These are phyloP conservation scores for Pyralis farinalis DNA, from an alignment of 2,888 invertebrate genomes.

Conservation along the genomic window DNA sequence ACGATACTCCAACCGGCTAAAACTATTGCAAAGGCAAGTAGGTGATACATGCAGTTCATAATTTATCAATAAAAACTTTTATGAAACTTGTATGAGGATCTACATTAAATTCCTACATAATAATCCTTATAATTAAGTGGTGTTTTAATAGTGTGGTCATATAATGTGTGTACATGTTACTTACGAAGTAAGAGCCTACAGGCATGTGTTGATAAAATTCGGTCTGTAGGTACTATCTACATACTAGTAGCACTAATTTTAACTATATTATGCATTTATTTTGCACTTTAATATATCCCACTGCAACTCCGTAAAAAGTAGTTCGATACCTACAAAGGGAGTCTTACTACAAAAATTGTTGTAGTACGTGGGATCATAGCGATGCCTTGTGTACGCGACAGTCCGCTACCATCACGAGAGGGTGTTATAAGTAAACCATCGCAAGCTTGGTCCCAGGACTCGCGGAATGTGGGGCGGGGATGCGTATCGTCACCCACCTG, in stretches of 20 bases:
- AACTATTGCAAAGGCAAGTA: constrained; percentile 73
- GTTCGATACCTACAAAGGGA: constrained; percentile 54
- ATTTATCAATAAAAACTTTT: constrained; percentile 41
- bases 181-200: constrained; percentile 35
- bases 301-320: constrained; percentile 58
- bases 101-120: constrained; percentile 37
- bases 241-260: constrained; percentile 64
- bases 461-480: too few relatives aligned
- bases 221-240: constrained; percentile 46
- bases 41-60: constrained; percentile 60
- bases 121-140: constrained; percentile 57
- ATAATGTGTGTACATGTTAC: constrained; percentile 38
- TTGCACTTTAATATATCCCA: constrained; percentile 54
- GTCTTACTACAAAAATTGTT: constrained; percentile 50
- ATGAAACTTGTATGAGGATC: constrained; percentile 41
- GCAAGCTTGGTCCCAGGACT: too few relatives aligned
- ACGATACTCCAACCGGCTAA: constrained; percentile 58
- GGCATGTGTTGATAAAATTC: constrained; percentile 46
- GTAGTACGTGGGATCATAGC: constrained; percentile 37
- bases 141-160: constrained; percentile 63
- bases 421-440: too few relatives aligned
- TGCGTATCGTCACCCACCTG: too few relatives aligned
- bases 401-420: constrained; percentile 18
- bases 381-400: constrained; percentile 21
- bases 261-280: constrained; percentile 65